Conservation (phyloP, 1,140 invertebrate species). For the Apis dorsata region DNA sequence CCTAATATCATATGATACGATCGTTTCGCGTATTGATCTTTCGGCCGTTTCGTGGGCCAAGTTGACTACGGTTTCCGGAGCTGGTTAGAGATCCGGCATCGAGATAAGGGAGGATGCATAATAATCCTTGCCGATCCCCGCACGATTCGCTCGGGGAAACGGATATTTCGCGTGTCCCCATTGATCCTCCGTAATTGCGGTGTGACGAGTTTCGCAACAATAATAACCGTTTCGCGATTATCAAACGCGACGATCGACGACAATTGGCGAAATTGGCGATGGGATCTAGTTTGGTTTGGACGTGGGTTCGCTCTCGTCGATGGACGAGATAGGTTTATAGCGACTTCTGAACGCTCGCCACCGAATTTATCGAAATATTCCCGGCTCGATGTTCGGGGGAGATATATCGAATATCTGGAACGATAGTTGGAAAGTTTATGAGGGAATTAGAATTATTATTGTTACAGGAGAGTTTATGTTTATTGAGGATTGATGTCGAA, state of each 20-base stretch:
- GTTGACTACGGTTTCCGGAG: neutral
- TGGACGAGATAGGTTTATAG: too few relatives aligned
- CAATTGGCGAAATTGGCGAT: conserved; percentile 6
- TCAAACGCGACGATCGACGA: conserved; percentile 1
- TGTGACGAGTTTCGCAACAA: conserved; percentile 46
- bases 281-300: neutral
- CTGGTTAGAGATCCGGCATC: conserved; percentile 15
- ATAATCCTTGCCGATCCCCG: conserved; percentile 35
- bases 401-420: too few relatives aligned
- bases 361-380: neutral
- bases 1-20: conserved; percentile 34
- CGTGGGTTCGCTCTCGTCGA: neutral
- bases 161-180: conserved; percentile 20
- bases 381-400: too few relatives aligned
- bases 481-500: too few relatives aligned
- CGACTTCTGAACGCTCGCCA: too few relatives aligned
- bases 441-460: too few relatives aligned
- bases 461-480: too few relatives aligned
- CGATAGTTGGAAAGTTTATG: too few relatives aligned
- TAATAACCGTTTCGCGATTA: conserved; percentile 4
- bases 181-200: conserved; percentile 37
- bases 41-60: conserved; percentile 13
- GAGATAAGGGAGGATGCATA: conserved; percentile 31
- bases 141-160: neutral
- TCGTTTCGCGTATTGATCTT: conserved; percentile 52